phyloP scores from a whole-genome alignment of 2,113 vertebrate genomes.

The Odocoileus hemionus region DNA sequence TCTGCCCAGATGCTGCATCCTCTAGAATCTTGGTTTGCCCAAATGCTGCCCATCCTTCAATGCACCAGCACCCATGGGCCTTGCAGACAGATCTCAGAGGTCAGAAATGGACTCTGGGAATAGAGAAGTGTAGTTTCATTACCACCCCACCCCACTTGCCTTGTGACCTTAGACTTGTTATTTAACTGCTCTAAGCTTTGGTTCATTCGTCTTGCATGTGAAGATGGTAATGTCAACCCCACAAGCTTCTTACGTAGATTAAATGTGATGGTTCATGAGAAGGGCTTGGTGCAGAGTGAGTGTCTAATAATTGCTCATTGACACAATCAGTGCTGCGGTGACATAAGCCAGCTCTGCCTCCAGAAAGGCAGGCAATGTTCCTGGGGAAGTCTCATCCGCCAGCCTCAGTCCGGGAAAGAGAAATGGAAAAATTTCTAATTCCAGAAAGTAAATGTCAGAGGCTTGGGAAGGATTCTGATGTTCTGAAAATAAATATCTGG shows the following conservation, averaged over 20 bases:
- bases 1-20: not conserved
- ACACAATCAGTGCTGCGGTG: fast-evolving
- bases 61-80: no score
- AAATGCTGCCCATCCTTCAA: not conserved
- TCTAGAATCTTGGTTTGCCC: not conserved
- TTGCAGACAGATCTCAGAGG: not conserved
- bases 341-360: not conserved
- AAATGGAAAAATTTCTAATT: not conserved
- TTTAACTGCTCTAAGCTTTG: not conserved
- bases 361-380: not conserved
- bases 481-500: slow-evolving; percentile 37
- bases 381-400: not conserved
- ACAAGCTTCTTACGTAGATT: not conserved
- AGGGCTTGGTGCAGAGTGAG: not conserved
- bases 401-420: not conserved
- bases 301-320: not conserved
- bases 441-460: slow-evolving; percentile 34
- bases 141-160: fast-evolving
- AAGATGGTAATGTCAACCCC: fast-evolving
- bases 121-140: no score
- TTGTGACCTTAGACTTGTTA: not conserved
- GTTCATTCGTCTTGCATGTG: fast-evolving
- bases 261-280: not conserved
- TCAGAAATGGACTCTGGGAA: not conserved
- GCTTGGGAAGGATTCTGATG: not conserved